These are phyloP conservation scores for Apomyelois bistriatella DNA, from an alignment of 2,888 invertebrate species.

Conservation along the genomic window DNA sequence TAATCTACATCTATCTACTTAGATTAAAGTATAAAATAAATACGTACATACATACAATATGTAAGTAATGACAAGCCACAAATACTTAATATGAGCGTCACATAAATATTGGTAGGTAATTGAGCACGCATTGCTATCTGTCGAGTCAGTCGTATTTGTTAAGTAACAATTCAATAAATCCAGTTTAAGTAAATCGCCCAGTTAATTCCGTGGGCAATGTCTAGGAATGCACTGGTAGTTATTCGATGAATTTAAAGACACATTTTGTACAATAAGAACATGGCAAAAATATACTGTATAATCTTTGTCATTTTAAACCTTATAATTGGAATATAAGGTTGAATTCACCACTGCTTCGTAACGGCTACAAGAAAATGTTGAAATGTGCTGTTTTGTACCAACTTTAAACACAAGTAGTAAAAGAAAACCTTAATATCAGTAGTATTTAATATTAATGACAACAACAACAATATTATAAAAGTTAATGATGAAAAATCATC, in stretches of 20 bases:
- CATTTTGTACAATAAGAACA: neutral
- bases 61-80: constrained; percentile 41
- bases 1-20: constrained; percentile 54
- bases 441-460: no score
- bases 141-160: constrained; percentile 15
- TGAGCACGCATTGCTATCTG: constrained; percentile 42
- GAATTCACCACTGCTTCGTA: neutral
- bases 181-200: neutral
- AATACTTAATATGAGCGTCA: constrained; percentile 35
- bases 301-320: neutral
- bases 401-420: no score
- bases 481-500: no score
- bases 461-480: no score
- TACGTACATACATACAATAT: constrained; percentile 36
- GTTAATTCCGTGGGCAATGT: constrained; percentile 7
- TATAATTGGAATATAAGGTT: neutral
- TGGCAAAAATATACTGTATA: neutral
- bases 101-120: constrained; percentile 40
- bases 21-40: constrained; percentile 57
- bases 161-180: no score
- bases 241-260: neutral
- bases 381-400: no score
- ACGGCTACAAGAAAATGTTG: neutral
- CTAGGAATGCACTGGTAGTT: constrained; percentile 2
- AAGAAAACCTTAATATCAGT: no score